Percentiles rank a stretch among this genome's conserved stretches.
Conservation (phyloP, 2,113 vertebrate species). For the Pithys albifrons region DNA sequence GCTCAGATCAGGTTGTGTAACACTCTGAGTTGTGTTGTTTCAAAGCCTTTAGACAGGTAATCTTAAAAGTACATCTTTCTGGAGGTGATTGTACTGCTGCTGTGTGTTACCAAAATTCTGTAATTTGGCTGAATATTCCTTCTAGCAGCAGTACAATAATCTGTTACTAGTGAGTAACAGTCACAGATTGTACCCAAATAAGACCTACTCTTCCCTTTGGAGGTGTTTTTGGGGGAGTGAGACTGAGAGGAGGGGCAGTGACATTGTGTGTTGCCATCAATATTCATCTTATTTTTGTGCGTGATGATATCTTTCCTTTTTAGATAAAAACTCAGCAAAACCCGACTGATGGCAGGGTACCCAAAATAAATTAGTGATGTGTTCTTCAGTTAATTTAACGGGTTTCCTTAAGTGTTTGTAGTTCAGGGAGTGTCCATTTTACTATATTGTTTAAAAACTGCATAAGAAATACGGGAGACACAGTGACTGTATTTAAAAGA, state of each 20-base stretch:
- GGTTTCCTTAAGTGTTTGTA: background rate
- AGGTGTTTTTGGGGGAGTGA: background rate
- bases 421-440: background rate
- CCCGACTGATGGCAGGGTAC: background rate
- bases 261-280: background rate
- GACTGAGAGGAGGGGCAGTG: background rate
- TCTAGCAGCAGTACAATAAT: background rate
- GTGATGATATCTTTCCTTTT: background rate
- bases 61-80: background rate
- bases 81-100: background rate
- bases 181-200: background rate
- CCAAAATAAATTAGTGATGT: background rate
- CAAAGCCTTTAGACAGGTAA: background rate
- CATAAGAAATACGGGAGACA: background rate
- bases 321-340: background rate
- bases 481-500: background rate
- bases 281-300: background rate
- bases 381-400: background rate
- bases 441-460: background rate
- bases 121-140: background rate
- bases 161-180: background rate
- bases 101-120: background rate
- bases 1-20: background rate
- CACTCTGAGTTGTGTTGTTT: background rate
- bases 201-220: background rate